Evolutionary conservation across 2,797 vertebrate species (phyloP).

Genomic region (Gadopsis bispinosus): DNA sequence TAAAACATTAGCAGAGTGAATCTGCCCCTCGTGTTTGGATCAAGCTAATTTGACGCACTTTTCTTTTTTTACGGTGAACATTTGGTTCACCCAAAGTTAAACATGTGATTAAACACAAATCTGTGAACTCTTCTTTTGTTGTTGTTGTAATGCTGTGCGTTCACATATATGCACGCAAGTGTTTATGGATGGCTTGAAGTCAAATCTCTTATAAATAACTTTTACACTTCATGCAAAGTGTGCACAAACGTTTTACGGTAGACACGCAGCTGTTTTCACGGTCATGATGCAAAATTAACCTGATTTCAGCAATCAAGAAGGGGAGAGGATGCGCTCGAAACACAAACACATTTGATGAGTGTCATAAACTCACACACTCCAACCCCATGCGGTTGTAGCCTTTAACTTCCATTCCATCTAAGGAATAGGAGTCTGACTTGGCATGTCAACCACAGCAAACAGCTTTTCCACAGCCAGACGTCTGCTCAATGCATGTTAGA

Average conservation of each 20-base stretch:
- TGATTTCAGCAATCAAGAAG: slow-evolving; percentile 20
- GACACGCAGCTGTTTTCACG: slow-evolving; percentile 32
- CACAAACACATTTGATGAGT: slow-evolving; percentile 61
- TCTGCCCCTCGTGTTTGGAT: not conserved
- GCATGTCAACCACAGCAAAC: slow-evolving; percentile 65
- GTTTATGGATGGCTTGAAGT: slow-evolving; percentile 12
- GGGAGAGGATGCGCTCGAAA: slow-evolving; percentile 37
- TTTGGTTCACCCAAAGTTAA: slow-evolving; percentile 18
- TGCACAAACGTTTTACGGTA: not conserved
- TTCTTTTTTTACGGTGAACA: not conserved
- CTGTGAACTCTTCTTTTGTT: slow-evolving; percentile 1
- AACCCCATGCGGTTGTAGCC: slow-evolving; percentile 51
- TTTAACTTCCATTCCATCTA: slow-evolving; percentile 84
- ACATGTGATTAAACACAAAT: slow-evolving; percentile 22
- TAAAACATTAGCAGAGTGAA: slow-evolving; percentile 24
- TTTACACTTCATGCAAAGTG: slow-evolving; percentile 1
- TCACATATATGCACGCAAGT: not conserved
- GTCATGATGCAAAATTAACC: not conserved
- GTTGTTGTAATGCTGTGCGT: not conserved
- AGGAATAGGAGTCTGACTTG: slow-evolving; percentile 79
- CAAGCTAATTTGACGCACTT: slow-evolving; percentile 7
- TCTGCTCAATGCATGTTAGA: slow-evolving; percentile 69
- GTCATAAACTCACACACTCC: slow-evolving; percentile 61
- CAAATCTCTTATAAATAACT: slow-evolving; percentile 12
- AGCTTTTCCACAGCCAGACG: slow-evolving; percentile 69